phyloP scores from a whole-genome alignment of 2,888 invertebrate species.

The Acrobasis consociella region DNA sequence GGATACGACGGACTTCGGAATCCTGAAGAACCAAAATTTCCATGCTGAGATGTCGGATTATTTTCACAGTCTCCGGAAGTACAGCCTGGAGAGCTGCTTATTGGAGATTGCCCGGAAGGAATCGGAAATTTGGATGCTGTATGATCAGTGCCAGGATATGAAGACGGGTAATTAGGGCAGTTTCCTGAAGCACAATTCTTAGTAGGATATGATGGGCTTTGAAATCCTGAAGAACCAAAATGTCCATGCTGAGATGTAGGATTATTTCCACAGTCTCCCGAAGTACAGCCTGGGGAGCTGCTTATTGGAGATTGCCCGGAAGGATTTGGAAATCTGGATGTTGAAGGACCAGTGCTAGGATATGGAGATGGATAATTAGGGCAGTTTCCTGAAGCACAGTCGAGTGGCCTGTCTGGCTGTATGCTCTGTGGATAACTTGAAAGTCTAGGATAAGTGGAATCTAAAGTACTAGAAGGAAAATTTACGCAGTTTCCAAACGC shows the following conservation, averaged over 20 bases:
- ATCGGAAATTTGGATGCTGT: neutral
- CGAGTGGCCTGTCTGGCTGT: slow-evolving; percentile 8
- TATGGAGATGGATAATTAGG: slow-evolving; percentile 4
- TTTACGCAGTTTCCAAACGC: slow-evolving; percentile 29
- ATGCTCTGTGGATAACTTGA: slow-evolving; percentile 12
- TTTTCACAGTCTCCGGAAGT: slow-evolving; percentile 27
- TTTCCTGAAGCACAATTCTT: too few species aligned
- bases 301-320: neutral
- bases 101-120: neutral
- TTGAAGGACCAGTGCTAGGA: neutral
- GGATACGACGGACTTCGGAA: neutral
- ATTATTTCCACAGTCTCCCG: slow-evolving; percentile 27
- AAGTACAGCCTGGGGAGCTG: slow-evolving; percentile 23
- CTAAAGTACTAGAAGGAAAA: neutral
- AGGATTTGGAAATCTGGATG: neutral
- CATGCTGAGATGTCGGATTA: slow-evolving; percentile 2
- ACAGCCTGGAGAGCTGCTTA: slow-evolving; percentile 24
- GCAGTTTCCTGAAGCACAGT: slow-evolving; percentile 29
- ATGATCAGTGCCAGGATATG: neutral
- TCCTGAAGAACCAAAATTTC: slow-evolving; percentile 3
- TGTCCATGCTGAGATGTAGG: neutral
- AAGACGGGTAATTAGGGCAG: neutral
- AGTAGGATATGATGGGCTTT: neutral
- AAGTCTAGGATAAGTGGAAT: slow-evolving; percentile 7
- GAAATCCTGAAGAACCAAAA: slow-evolving; percentile 6